Conservation (phyloP, 2,797 vertebrate species). For the Cirrhinus mrigala region DNA sequence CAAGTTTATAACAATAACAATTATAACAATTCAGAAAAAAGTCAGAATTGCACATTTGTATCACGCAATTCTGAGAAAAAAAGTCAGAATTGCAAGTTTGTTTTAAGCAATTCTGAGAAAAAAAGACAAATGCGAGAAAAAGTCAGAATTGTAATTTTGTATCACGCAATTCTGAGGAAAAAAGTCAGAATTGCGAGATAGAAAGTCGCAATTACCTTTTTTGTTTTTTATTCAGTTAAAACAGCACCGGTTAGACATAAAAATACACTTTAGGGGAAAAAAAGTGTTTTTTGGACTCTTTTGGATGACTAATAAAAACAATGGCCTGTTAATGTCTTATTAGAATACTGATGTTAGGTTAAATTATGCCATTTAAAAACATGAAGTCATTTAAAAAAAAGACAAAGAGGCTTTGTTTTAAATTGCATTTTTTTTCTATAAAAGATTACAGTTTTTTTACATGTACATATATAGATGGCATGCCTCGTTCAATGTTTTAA, state of each 20-base stretch:
- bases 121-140: no score
- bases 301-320: not conserved
- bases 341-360: not conserved
- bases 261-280: not conserved
- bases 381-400: conserved; percentile 12
- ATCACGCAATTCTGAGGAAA: no score
- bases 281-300: not conserved
- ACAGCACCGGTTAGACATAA: not conserved
- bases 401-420: conserved; percentile 3
- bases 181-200: no score
- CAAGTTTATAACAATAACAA: no score
- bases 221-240: no score
- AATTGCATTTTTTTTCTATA: not conserved
- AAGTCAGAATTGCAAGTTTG: no score
- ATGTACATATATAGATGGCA: conserved; percentile 50
- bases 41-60: no score
- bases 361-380: not conserved
- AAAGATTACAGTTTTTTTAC: conserved; percentile 34
- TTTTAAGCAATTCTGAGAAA: no score
- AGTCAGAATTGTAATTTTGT: no score
- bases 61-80: no score
- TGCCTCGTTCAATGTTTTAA: conserved; percentile 47
- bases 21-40: no score
- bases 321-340: not conserved
- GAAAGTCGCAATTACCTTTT: no score